These are phyloP conservation scores for Propithecus coquereli DNA, from an alignment of 2,113 vertebrate species.

Conservation along the genomic window DNA sequence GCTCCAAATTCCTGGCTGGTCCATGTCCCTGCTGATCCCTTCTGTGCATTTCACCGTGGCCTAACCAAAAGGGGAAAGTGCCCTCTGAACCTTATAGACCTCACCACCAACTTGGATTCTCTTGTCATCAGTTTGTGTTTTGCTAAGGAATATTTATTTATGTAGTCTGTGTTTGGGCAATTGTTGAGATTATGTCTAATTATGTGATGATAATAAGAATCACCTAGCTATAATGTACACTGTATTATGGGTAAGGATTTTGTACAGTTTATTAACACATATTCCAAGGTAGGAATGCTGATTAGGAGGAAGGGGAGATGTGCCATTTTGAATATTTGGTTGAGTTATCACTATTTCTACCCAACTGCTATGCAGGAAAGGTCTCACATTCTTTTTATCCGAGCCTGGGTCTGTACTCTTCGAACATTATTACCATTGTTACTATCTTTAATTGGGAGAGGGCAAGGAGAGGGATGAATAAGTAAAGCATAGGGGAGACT, in stretches of 20 bases:
- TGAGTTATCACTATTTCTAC: neutral
- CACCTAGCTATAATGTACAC: conserved; percentile 34
- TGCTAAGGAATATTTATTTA: neutral
- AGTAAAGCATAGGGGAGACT: neutral
- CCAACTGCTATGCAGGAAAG: neutral
- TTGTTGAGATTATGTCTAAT: conserved; percentile 54
- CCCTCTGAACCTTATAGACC: neutral
- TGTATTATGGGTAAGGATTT: conserved; percentile 46
- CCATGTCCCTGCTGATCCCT: too few species aligned
- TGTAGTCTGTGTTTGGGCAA: neutral
- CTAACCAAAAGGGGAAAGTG: neutral
- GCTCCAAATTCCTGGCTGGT: neutral
- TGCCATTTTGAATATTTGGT: neutral
- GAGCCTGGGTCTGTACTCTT: neutral
- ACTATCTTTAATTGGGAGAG: neutral
- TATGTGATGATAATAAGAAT: conserved; percentile 28
- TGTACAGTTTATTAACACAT: conserved; percentile 58
- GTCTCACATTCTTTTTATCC: neutral
- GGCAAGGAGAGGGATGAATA: neutral
- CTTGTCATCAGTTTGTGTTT: conserved; percentile 38
- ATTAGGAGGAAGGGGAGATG: neutral
- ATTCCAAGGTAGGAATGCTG: neutral
- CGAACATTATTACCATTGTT: neutral
- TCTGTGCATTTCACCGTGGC: neutral
- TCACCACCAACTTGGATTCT: neutral